Conservation (phyloP, 2,888 invertebrate genomes). For the Alsophila aescularia region DNA sequence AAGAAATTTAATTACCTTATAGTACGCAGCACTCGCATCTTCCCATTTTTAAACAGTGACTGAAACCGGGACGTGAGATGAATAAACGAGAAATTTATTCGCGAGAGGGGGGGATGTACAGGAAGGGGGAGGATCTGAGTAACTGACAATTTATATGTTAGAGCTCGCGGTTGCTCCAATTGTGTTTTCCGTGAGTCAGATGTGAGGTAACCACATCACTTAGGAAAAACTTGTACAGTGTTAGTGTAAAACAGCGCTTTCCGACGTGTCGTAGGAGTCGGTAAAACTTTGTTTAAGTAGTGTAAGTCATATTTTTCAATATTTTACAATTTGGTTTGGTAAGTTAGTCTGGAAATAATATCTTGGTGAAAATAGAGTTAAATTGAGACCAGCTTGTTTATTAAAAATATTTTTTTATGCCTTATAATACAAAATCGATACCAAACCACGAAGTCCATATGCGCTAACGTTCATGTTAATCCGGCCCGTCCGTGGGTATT, state of each 20-base stretch:
- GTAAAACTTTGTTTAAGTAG: no score
- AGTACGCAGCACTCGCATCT: constrained; percentile 18
- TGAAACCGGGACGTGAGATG: constrained; percentile 24
- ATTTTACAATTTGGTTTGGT: no score
- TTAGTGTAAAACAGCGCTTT: no score
- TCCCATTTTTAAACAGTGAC: constrained; percentile 30
- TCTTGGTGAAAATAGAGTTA: no score
- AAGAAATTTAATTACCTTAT: constrained; percentile 35
- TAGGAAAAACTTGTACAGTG: background rate
- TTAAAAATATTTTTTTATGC: no score
- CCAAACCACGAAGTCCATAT: no score
- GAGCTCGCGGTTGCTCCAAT: constrained; percentile 25
- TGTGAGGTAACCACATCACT: constrained; percentile 23
- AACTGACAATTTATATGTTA: constrained; percentile 39
- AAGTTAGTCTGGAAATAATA: no score
- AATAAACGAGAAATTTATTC: constrained; percentile 31
- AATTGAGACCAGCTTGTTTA: no score
- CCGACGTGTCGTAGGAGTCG: no score
- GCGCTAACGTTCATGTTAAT: constrained; percentile 50
- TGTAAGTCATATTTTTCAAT: no score
- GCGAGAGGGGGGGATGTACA: constrained; percentile 1
- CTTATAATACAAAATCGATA: no score
- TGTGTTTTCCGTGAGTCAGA: constrained; percentile 8
- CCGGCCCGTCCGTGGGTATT: constrained; percentile 34
- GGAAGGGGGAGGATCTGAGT: constrained; percentile 18